Evolutionary conservation across 2,888 invertebrate genomes (phyloP), one percentile per base, ranked within the genome.

Genomic region (Holacanthella duospinosa): DNA sequence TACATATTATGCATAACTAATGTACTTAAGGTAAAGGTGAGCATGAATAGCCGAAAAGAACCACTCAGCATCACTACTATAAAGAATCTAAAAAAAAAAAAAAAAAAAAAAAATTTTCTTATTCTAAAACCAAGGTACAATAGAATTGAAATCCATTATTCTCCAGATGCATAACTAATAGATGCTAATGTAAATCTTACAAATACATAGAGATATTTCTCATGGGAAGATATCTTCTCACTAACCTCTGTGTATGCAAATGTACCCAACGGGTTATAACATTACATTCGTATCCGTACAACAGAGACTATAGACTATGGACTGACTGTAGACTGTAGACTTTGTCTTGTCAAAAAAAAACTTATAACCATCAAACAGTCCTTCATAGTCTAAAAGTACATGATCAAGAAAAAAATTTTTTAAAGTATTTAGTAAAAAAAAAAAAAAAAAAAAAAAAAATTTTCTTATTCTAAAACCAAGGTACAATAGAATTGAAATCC

Each of bases 11-110:
- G 48, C 48, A 48, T 48, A 48, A 21, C 48, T 48, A 48, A 48
- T 48, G 48, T 48, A 48, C 48, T 48, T 48, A 48, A 21, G 48
- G 48, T 9, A 48, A 48, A 21, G 48, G 48, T 48, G 48, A 48
- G 48, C 6, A 48, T 36, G 36, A 16, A 36, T 36, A 36, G 9
- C 9, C 9, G 36, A 36, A 21, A 48, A 48, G 48, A 48, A 21
- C 19, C 48, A 48, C 48, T 48, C 48, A 48, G 48, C 19, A 48
- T 9, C 48, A 48, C n/a, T 21, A n/a, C 4, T 48, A 4, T 21
- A 4, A 9, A n/a, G 48, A 48, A 48, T 48, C 48, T 48, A 48
- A 48, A n/a, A n/a, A n/a, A n/a, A n/a, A n/a, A n/a, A n/a, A n/a
- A n/a, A n/a, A n/a, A n/a, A n/a, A n/a, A n/a, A n/a, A n/a, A n/a